A percentile compares a stretch with the other conserved stretches of the same genome.
Conservation (phyloP, 37 sponge, comb jelly and placozoan genomes). For the Chondrosia reniformis region DNA sequence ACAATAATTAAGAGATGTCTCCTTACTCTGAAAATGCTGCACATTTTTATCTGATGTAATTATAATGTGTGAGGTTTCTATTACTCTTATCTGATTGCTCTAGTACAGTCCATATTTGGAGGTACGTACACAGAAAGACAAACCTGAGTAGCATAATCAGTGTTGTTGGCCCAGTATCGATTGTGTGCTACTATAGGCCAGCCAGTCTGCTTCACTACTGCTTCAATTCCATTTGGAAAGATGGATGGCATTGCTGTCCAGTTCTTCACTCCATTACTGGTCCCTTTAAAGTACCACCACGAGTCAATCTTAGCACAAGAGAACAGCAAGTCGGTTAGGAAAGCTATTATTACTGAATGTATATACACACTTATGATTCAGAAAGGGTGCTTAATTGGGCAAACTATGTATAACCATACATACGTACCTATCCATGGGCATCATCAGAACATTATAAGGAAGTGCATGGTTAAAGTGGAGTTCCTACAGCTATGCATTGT, state of each 20-base stretch:
- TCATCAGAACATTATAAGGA: no score
- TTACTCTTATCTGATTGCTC: no score
- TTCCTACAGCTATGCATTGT: no score
- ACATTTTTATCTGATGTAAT: no score
- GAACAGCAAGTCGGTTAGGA: no score
- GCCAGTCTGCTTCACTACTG: slow-evolving; percentile 38
- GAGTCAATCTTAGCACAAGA: slow-evolving; percentile 54
- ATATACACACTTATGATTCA: slow-evolving; percentile 20
- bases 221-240: slow-evolving; percentile 70
- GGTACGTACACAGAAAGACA: neutral
- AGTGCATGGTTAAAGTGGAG: no score
- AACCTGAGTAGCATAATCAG: slow-evolving; percentile 69
- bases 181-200: slow-evolving; percentile 74
- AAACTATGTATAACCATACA: neutral
- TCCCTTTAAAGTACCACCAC: slow-evolving; percentile 84
- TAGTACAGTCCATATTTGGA: no score
- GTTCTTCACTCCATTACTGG: slow-evolving; percentile 63
- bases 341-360: neutral
- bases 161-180: slow-evolving; percentile 65
- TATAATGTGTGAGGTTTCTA: no score
- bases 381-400: no score
- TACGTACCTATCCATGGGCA: neutral
- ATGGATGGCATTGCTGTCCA: slow-evolving; percentile 66
- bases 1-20: no score
- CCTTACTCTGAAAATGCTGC: no score